Conservation (phyloP, 1,140 invertebrate species). For the Drosophila repletoides region DNA sequence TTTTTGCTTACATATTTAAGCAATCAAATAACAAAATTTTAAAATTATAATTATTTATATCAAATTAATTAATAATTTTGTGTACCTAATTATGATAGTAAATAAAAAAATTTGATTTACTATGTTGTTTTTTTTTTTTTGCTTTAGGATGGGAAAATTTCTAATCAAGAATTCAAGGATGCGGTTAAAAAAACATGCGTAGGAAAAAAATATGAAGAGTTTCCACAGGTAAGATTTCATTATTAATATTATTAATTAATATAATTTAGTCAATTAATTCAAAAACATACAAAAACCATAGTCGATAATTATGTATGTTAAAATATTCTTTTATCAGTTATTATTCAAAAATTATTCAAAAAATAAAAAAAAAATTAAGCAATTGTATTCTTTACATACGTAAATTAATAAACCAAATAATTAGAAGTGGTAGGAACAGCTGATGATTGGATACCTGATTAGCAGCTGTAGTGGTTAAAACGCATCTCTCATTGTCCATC, state of each 20-base stretch:
- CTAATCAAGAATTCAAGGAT: slow-evolving; percentile 91
- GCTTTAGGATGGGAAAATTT: slow-evolving; percentile 89
- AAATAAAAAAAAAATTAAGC: no score
- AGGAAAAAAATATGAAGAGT: slow-evolving; percentile 90
- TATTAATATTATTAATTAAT: no score
- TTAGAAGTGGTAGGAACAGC: not conserved
- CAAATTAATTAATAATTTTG: not conserved
- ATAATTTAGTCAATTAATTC: no score
- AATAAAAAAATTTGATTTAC: no score
- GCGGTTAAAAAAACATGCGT: slow-evolving; percentile 91
- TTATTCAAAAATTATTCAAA: no score
- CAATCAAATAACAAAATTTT: no score
- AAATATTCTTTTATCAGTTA: no score
- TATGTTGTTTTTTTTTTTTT: not conserved
- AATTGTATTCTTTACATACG: not conserved
- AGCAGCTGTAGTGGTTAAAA: not conserved
- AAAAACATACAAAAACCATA: no score
- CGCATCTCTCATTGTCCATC: slow-evolving; percentile 31
- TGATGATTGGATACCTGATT: not conserved
- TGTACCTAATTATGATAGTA: no score
- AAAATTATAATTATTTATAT: no score
- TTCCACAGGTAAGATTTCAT: slow-evolving; percentile 87
- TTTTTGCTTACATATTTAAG: no score
- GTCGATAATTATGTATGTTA: no score
- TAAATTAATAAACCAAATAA: slow-evolving; percentile 21